phyloP scores from a whole-genome alignment of 2,888 invertebrate species.

The Mesochorus sp. region DNA sequence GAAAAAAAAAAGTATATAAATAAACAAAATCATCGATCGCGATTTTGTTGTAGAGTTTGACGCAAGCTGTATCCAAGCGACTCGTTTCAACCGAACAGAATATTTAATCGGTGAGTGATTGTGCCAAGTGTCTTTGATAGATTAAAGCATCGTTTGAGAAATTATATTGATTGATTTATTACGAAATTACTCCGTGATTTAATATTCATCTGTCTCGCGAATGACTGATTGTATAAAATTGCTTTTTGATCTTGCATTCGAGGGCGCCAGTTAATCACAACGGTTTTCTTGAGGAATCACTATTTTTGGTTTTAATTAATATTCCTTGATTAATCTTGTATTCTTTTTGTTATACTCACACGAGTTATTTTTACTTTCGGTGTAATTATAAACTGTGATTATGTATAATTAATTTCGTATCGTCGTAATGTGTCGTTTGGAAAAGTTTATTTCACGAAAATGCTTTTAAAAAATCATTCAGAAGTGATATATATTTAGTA shows the following conservation, averaged over 20 bases:
- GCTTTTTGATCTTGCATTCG: neutral
- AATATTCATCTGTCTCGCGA: slow-evolving; percentile 12
- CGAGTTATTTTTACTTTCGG: neutral
- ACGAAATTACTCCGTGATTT: neutral
- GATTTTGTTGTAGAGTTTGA: neutral
- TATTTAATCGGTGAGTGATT: slow-evolving; percentile 48
- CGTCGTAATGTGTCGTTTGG: neutral
- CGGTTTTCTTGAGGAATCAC: neutral
- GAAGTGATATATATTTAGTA: slow-evolving; percentile 13
- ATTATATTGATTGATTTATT: slow-evolving; percentile 22
- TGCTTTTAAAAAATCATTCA: neutral
- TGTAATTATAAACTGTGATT: neutral
- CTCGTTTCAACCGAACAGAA: neutral
- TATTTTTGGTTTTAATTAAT: neutral
- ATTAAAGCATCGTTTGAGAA: neutral
- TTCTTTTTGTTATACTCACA: neutral
- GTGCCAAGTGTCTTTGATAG: slow-evolving; percentile 6
- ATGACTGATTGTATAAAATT: neutral
- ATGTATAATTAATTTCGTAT: no score
- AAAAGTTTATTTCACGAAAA: neutral
- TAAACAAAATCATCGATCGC: no score
- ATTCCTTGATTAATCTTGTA: neutral
- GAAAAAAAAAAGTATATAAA: no score
- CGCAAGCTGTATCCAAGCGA: neutral
- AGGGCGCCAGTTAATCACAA: slow-evolving; percentile 1